Evolutionary conservation across 2,113 vertebrate genomes (phyloP), one percentile per base, ranked within the genome.

Genomic region (Meleagris gallopavo): DNA sequence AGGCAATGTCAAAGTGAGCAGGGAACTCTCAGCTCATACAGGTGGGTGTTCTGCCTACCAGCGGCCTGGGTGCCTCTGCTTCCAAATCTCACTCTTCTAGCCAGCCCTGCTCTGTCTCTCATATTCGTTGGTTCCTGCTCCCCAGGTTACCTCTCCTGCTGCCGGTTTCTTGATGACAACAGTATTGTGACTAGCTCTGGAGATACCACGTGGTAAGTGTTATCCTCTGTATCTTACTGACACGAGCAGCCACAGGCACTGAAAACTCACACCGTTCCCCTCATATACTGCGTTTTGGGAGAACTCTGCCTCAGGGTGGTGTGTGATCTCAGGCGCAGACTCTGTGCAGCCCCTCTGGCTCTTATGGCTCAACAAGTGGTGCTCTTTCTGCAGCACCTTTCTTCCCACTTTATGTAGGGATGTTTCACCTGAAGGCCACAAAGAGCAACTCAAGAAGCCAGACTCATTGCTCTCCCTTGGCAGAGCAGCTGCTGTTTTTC

Each of bases 161-260:
- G 99, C 95, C 98, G 99, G 57, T 99, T 99, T 97, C 92, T 99
- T 74, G 99, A 98, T 17, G 99, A 99, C 98, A 99, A 97, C 79
- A 99, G 97, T 92, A 99, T 99, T 86, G 99, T 99, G 97, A 99
- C 99, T 93, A 99, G 99, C 97, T 99, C 99, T 25, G 99, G 99
- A 69, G 99, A 99, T 96, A 99, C 99, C 94, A 99, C 99, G 3
- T 99, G 98, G 99, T 99, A 96, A 99, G 98, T 85, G 86, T 65
- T 58, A 5, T 10, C 69, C 60, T 73, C 58, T 66, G 41, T 16
- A 4, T n/a, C 60, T 43, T 18, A 7, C 13, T 13, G 32, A 9
- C 2, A 0, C 2, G n/a, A 57, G 30, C 30, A 32, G 45, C 34
- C 34, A 21, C 34, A 46, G 65, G 65, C 40, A 21, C 4, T 71